A percentile compares a stretch with the other conserved stretches of the same genome.
These are phyloP conservation scores for Ameiurus melas DNA, from an alignment of 2,113 vertebrate species.

Conservation along the genomic window DNA sequence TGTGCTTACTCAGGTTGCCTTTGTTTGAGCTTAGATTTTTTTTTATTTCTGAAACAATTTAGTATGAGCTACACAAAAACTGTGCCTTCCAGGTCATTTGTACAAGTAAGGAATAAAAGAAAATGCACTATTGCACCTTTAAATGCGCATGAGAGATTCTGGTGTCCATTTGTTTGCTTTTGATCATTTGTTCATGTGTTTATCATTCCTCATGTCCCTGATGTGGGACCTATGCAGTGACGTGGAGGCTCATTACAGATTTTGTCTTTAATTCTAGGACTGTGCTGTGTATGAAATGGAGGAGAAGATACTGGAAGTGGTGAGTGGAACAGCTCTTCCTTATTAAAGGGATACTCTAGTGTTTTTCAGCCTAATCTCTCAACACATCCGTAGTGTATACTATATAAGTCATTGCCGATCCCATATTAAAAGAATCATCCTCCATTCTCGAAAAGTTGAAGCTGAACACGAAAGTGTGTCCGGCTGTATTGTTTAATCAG, in stretches of 20 bases:
- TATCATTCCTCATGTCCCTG: slow-evolving; percentile 15
- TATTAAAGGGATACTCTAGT: slow-evolving; percentile 3
- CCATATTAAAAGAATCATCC: slow-evolving; percentile 13
- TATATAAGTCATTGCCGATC: neutral
- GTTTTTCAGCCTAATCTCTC: neutral
- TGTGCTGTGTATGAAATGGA: slow-evolving; percentile 90
- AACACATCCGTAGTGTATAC: too few relatives aligned
- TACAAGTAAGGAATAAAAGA: neutral
- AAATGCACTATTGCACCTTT: neutral
- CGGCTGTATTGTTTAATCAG: slow-evolving; percentile 55
- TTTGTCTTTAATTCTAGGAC: slow-evolving; percentile 77
- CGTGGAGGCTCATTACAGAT: slow-evolving; percentile 32
- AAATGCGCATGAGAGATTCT: neutral
- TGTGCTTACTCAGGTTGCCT: too few relatives aligned
- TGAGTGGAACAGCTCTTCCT: slow-evolving; percentile 71
- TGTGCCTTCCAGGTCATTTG: neutral
- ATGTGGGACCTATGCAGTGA: slow-evolving; percentile 22
- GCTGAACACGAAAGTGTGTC: slow-evolving; percentile 12
- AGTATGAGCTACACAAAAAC: too few relatives aligned
- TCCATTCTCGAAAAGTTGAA: slow-evolving; percentile 13
- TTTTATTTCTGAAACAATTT: too few relatives aligned
- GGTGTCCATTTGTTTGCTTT: slow-evolving; percentile 43
- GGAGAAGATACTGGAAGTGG: slow-evolving; percentile 91
- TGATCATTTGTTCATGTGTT: slow-evolving; percentile 33
- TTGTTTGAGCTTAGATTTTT: too few relatives aligned